phyloP scores from a whole-genome alignment of 2,113 vertebrate genomes.

The Solea senegalensis region DNA sequence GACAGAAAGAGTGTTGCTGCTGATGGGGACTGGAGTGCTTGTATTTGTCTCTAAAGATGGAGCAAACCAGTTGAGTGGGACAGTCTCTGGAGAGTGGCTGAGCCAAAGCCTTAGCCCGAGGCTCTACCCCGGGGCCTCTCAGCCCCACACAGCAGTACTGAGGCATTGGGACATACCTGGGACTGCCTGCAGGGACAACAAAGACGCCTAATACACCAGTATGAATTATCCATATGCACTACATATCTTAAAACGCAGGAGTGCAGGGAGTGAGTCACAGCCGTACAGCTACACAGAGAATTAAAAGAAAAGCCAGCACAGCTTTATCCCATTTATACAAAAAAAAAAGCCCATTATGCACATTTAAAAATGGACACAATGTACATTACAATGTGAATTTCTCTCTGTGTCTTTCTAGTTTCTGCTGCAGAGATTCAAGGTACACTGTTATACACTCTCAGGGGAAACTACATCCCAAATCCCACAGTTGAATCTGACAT shows the following conservation, averaged over 20 bases:
- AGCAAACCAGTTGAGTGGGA: constrained; percentile 21
- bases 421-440: background rate
- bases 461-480: no score
- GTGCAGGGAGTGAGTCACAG: background rate
- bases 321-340: no score
- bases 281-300: constrained; percentile 13
- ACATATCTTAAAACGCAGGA: constrained; percentile 20
- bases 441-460: no score
- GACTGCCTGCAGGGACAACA: constrained; percentile 50
- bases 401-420: background rate
- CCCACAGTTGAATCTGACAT: no score
- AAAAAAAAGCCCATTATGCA: background rate
- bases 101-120: constrained; percentile 41
- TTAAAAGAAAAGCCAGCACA: background rate
- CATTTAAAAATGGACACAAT: background rate
- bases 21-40: constrained; percentile 22
- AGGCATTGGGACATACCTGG: constrained; percentile 36
- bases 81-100: constrained; percentile 33
- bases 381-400: background rate
- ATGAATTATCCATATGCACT: constrained; percentile 49
- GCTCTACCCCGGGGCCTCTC: constrained; percentile 39
- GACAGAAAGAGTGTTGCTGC: background rate
- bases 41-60: constrained; percentile 43
- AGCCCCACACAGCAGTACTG: constrained; percentile 20
- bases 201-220: constrained; percentile 36